Evolutionary conservation across 2,797 vertebrate genomes (phyloP).

Genomic region (Melanotaenia pygmaea): DNA sequence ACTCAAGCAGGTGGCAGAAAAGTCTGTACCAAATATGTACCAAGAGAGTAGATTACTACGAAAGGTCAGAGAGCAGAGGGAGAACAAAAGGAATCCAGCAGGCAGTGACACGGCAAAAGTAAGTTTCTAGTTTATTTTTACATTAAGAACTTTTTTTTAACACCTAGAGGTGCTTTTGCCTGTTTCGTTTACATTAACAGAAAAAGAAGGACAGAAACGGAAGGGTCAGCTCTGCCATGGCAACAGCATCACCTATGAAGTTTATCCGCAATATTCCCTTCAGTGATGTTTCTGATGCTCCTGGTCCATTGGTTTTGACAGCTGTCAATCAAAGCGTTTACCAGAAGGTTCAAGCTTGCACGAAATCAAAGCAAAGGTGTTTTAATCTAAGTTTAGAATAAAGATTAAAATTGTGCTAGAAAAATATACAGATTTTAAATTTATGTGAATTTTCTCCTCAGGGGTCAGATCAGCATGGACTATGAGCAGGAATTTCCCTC

Average conservation of each 20-base stretch:
- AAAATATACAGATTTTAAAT: conserved; percentile 13
- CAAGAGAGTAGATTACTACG: conserved; percentile 84
- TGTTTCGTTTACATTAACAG: conserved; percentile 38
- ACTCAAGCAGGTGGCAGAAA: conserved; percentile 83
- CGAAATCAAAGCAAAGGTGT: conserved; percentile 62
- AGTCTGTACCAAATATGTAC: conserved; percentile 68
- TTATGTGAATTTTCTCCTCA: conserved; percentile 59
- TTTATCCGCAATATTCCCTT: conserved; percentile 27
- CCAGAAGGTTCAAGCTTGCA: conserved; percentile 12
- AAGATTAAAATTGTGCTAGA: background rate
- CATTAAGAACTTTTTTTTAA: background rate
- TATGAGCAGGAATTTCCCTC: conserved; percentile 82
- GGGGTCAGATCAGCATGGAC: conserved; percentile 83
- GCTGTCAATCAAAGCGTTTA: conserved; percentile 49
- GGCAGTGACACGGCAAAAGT: conserved; percentile 26
- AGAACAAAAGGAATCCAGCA: conserved; percentile 72
- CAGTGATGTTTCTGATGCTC: conserved; percentile 37
- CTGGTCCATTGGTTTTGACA: conserved; percentile 36
- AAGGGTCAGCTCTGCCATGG: conserved; percentile 30
- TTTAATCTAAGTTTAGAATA: conserved; percentile 1
- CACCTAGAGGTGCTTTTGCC: background rate
- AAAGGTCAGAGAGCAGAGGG: conserved; percentile 75
- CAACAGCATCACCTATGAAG: conserved; percentile 45
- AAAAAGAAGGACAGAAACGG: conserved; percentile 54
- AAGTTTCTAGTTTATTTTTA: conserved; percentile 12